Conservation (phyloP, 2,888 invertebrate species). For the Tanypteryx hageni region DNA sequence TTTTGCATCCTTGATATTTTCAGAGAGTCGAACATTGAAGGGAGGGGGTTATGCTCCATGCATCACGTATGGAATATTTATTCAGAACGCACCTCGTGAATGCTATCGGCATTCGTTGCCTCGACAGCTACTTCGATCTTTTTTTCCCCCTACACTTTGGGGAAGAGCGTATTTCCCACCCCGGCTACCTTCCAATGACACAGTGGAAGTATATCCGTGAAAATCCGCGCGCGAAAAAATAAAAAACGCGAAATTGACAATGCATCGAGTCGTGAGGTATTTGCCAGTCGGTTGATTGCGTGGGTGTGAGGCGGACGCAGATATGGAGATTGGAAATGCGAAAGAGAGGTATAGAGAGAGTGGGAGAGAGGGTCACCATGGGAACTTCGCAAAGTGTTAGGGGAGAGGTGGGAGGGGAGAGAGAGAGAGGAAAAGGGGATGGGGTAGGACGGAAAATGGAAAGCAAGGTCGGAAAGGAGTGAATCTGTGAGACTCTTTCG, state of each 20-base stretch:
- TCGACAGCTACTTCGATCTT: neutral
- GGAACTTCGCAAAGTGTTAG: neutral
- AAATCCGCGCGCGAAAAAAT: neutral
- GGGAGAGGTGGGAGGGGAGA: neutral
- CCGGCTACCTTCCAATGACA: neutral
- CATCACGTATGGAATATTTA: neutral
- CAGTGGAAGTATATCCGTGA: neutral
- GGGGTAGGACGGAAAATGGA: neutral
- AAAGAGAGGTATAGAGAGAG: neutral
- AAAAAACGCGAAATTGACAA: slow-evolving; percentile 28
- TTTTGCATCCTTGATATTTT: neutral
- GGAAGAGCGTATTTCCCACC: neutral
- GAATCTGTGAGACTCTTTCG: slow-evolving; percentile 38
- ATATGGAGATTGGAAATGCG: slow-evolving; percentile 37
- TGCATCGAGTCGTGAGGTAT: slow-evolving; percentile 43
- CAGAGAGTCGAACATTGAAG: neutral
- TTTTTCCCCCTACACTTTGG: neutral
- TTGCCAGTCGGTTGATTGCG: slow-evolving; percentile 52
- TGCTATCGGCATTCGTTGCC: neutral
- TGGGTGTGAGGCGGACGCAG: slow-evolving; percentile 25
- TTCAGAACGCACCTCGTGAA: neutral
- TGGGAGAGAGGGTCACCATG: neutral
- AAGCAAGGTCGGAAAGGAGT: slow-evolving; percentile 50
- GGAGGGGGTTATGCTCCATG: neutral
- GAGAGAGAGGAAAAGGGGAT: neutral